Percentiles rank a stretch among this genome's conserved stretches.
Evolutionary conservation across 2,113 vertebrate genomes (phyloP).

Genomic region (Percina caprodes): DNA sequence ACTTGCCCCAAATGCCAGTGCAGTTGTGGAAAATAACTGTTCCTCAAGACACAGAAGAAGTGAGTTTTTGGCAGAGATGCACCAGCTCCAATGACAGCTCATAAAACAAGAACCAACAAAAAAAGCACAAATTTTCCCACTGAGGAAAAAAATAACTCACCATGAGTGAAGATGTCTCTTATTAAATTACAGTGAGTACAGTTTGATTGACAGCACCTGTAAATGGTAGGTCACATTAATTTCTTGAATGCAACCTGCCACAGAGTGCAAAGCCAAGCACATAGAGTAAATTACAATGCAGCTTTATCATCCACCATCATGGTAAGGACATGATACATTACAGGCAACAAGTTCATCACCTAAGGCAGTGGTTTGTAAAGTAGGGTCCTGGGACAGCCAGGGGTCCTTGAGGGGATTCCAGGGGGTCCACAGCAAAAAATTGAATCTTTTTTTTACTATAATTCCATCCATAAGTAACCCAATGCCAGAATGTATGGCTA

Average conservation of each 20-base stretch:
- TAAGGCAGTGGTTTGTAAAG: background rate
- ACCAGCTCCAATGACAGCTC: slow-evolving; percentile 3
- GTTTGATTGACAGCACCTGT: background rate
- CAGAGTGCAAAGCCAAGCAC: background rate
- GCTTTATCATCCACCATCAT: background rate
- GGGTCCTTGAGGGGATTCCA: too few species aligned
- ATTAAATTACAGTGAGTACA: slow-evolving; percentile 6
- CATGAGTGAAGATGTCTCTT: background rate
- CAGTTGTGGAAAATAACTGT: background rate
- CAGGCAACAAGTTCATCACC: background rate
- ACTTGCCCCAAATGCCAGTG: background rate
- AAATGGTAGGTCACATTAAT: background rate
- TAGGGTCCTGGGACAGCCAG: too few species aligned
- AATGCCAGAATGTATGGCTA: too few species aligned
- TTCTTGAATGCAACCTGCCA: slow-evolving; percentile 8
- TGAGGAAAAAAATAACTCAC: slow-evolving; percentile 3
- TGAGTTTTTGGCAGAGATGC: slow-evolving; percentile 9
- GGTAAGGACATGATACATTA: background rate
- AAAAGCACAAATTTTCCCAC: background rate
- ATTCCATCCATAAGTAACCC: too few species aligned
- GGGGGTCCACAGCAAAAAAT: too few species aligned
- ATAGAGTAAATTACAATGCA: background rate
- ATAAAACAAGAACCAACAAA: slow-evolving; percentile 5
- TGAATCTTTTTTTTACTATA: too few species aligned
- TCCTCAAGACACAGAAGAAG: background rate